Conservation (phyloP, 2,797 vertebrate species). For the Spinus pinus region DNA sequence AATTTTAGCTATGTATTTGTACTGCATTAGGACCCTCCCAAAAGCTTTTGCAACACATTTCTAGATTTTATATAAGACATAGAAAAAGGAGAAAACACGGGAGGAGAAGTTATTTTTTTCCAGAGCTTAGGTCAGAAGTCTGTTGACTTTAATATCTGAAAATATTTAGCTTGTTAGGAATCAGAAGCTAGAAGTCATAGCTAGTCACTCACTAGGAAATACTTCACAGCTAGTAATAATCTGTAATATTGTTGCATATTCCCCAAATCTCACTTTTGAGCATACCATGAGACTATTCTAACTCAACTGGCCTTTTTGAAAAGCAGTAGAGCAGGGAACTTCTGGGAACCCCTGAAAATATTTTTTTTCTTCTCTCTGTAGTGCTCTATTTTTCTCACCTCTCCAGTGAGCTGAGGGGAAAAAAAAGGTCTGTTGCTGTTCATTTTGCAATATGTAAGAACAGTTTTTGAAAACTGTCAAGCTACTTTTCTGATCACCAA, state of each 20-base stretch:
- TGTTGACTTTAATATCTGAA: not conserved
- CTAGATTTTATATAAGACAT: not conserved
- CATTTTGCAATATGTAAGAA: not conserved
- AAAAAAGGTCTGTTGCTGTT: not conserved
- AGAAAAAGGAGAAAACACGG: not conserved
- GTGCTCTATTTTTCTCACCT: not conserved
- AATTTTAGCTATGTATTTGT: not conserved
- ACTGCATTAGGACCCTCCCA: not conserved
- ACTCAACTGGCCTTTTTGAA: not conserved
- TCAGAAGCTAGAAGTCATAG: not conserved
- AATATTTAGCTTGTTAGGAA: not conserved
- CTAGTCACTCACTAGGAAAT: not conserved
- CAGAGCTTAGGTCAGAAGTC: not conserved
- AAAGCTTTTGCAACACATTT: not conserved
- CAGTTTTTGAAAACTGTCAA: not conserved
- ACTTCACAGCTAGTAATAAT: not conserved
- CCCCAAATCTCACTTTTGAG: not conserved
- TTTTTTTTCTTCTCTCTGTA: not conserved
- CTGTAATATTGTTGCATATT: not conserved
- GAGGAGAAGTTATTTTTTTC: not conserved
- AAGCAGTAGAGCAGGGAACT: not conserved
- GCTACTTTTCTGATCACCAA: not conserved
- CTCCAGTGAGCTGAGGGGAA: not conserved
- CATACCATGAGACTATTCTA: not conserved
- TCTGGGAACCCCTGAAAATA: not conserved